Conservation (phyloP, 1,140 invertebrate species). For the Drosophila serrata region DNA sequence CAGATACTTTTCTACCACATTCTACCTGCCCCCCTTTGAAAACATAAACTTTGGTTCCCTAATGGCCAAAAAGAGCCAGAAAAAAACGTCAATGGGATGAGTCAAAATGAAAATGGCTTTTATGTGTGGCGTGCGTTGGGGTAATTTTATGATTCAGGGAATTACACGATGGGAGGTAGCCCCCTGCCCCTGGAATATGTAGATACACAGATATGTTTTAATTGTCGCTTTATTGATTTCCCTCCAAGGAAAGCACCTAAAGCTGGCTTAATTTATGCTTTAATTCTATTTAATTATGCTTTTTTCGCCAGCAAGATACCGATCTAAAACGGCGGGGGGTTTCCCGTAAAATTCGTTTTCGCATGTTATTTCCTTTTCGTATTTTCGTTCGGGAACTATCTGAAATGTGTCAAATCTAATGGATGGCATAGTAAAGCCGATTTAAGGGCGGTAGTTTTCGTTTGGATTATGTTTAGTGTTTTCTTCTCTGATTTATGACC, state of each 20-base stretch:
- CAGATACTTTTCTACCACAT: conserved; percentile 18
- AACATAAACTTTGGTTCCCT: conserved; percentile 59
- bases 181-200: conserved; percentile 36
- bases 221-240: conserved; percentile 58
- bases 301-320: conserved; percentile 13
- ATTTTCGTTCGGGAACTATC: conserved; percentile 21
- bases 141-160: conserved; percentile 77
- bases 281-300: conserved; percentile 59
- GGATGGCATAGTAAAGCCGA: conserved; percentile 14
- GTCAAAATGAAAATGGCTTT: conserved; percentile 79
- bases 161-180: conserved; percentile 46
- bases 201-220: conserved; percentile 53
- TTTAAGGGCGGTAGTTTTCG: conserved; percentile 13
- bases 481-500: conserved; percentile 21
- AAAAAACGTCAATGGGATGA: conserved; percentile 26
- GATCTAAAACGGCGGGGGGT: conserved; percentile 21
- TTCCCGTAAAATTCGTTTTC: conserved; percentile 18
- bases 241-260: conserved; percentile 35
- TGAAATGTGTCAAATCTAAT: conserved; percentile 52
- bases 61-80: conserved; percentile 30
- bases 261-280: conserved; percentile 49
- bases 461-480: conserved; percentile 32
- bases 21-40: conserved; percentile 13
- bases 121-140: conserved; percentile 77
- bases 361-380: conserved; percentile 34